Evolutionary conservation across 2,888 invertebrate species (phyloP).

Genomic region (Leptodirus hochenwartii): DNA sequence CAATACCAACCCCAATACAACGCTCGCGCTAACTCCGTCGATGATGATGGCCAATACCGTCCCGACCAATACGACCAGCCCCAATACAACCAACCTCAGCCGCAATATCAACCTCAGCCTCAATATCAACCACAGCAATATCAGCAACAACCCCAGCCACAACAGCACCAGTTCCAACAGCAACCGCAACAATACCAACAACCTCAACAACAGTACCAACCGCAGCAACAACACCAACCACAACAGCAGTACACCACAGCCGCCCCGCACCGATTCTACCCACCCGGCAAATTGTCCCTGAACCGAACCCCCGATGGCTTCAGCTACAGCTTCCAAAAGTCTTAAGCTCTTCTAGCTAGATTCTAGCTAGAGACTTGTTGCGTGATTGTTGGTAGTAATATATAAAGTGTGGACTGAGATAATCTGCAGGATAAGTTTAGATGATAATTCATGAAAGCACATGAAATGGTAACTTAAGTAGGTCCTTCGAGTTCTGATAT

Average conservation of each 20-base stretch:
- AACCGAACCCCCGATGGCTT: conserved; percentile 79
- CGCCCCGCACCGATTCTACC: conserved; percentile 57
- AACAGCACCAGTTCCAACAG: conserved; percentile 18
- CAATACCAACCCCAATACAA: conserved; percentile 28
- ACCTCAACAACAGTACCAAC: conserved; percentile 17
- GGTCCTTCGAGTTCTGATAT: too few species aligned
- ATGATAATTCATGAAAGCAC: too few species aligned
- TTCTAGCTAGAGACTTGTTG: too few species aligned
- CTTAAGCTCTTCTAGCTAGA: conserved; percentile 12
- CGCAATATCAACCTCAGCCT: conserved; percentile 27
- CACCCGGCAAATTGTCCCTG: conserved; percentile 69
- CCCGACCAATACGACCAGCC: conserved; percentile 28
- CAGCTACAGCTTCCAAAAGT: conserved; percentile 67
- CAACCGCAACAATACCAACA: conserved; percentile 27
- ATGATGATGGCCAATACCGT: too few species aligned
- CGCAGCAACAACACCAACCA: conserved; percentile 19
- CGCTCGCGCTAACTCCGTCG: conserved; percentile 24
- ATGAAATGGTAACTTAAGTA: too few species aligned
- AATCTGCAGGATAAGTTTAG: too few species aligned
- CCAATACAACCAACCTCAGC: conserved; percentile 30
- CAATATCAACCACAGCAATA: conserved; percentile 15
- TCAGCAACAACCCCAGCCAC: conserved; percentile 14
- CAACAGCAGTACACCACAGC: conserved; percentile 44
- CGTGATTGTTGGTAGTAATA: too few species aligned
- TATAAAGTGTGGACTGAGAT: too few species aligned